Conservation (phyloP, 2,797 vertebrate genomes). For the Chaunax sp. region DNA sequence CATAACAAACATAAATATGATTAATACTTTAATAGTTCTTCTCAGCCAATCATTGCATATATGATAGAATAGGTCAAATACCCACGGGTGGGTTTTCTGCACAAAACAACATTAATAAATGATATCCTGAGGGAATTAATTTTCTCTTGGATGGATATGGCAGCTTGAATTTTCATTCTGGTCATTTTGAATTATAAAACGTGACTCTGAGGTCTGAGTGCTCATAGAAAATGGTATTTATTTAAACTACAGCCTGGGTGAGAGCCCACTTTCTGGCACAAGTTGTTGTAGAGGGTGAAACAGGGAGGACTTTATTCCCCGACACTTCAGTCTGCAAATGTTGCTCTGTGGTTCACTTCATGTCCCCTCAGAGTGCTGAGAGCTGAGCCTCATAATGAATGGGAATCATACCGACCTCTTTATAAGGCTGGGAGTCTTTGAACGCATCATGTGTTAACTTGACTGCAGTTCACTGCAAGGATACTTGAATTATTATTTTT, state of each 20-base stretch:
- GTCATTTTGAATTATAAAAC: slow-evolving; percentile 71
- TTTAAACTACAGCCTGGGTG: slow-evolving; percentile 70
- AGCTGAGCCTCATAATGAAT: slow-evolving; percentile 61
- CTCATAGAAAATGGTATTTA: slow-evolving; percentile 74
- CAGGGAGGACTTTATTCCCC: slow-evolving; percentile 78
- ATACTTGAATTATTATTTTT: background rate
- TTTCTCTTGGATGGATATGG: slow-evolving; percentile 39
- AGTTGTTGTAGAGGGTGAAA: slow-evolving; percentile 56
- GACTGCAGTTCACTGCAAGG: slow-evolving; percentile 28
- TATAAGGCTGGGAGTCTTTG: slow-evolving; percentile 49
- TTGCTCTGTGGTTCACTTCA: slow-evolving; percentile 55
- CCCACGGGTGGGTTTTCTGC: too few species aligned
- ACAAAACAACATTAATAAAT: slow-evolving; percentile 22
- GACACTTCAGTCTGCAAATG: slow-evolving; percentile 63
- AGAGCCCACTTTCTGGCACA: slow-evolving; percentile 66
- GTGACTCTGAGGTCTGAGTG: slow-evolving; percentile 63
- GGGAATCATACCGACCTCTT: slow-evolving; percentile 53
- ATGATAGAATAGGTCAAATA: too few species aligned
- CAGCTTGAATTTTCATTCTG: slow-evolving; percentile 53
- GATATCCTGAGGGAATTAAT: slow-evolving; percentile 34
- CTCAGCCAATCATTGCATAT: too few species aligned
- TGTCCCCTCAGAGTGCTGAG: slow-evolving; percentile 51
- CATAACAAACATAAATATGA: too few species aligned
- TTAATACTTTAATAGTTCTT: too few species aligned
- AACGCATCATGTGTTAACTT: slow-evolving; percentile 27